Conservation (phyloP, 2,888 invertebrate genomes). For the Gasteruption jaculator region DNA sequence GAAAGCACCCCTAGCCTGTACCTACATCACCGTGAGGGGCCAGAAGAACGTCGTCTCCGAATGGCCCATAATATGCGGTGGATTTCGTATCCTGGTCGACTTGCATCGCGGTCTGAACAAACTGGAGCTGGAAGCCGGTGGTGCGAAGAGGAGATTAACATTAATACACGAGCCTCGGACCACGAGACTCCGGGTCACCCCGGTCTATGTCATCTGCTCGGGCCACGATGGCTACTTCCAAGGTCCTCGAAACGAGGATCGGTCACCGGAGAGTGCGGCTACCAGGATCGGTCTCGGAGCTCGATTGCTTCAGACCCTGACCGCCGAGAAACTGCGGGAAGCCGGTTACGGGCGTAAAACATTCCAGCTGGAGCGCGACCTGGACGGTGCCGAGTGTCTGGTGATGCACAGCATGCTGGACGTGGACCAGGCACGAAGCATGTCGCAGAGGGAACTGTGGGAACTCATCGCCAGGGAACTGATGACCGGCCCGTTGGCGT, state of each 20-base stretch:
- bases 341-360: conserved; percentile 74
- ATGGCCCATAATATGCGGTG: conserved; percentile 64
- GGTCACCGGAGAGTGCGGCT: conserved; percentile 69
- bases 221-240: conserved; percentile 73
- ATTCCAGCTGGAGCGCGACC: conserved; percentile 70
- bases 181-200: conserved; percentile 64
- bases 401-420: conserved; percentile 71
- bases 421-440: conserved; percentile 65
- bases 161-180: conserved; percentile 59
- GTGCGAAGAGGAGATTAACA: conserved; percentile 52
- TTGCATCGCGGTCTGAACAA: conserved; percentile 63
- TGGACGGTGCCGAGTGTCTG: conserved; percentile 63
- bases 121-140: conserved; percentile 59
- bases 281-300: conserved; percentile 71
- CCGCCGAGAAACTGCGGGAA: conserved; percentile 82
- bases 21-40: conserved; percentile 46
- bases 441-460: conserved; percentile 81
- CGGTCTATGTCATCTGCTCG: conserved; percentile 78
- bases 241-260: conserved; percentile 60
- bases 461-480: conserved; percentile 79
- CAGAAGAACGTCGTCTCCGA: conserved; percentile 51
- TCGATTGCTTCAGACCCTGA: conserved; percentile 78
- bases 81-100: conserved; percentile 67
- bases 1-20: conserved; percentile 52
- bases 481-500: conserved; percentile 57